Conservation (phyloP, 2,797 vertebrate species). For the Lacerta viridis region DNA sequence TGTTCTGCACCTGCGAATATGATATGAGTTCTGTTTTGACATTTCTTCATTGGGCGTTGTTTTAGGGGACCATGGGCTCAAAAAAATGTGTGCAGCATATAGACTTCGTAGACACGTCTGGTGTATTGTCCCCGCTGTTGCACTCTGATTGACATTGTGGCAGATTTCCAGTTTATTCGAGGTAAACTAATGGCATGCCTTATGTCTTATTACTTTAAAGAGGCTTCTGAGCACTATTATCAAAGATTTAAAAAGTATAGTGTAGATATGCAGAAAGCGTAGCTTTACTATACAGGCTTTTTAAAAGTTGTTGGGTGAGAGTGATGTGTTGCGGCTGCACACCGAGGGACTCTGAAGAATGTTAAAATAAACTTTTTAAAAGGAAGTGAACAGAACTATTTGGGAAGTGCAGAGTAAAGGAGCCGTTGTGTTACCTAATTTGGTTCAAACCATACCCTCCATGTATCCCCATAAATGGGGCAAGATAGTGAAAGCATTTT, state of each 20-base stretch:
- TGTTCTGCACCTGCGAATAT: too few species aligned
- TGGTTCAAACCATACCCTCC: background rate
- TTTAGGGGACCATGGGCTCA: background rate
- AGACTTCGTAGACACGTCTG: background rate
- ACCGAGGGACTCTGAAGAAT: background rate
- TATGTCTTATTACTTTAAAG: background rate
- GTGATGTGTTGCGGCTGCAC: background rate
- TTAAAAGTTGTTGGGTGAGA: background rate
- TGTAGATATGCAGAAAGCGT: background rate
- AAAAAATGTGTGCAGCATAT: background rate
- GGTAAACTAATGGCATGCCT: background rate
- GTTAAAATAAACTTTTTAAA: background rate
- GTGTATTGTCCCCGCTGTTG: background rate
- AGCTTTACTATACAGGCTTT: background rate
- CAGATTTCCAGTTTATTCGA: too few species aligned
- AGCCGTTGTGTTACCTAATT: background rate
- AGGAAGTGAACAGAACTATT: background rate
- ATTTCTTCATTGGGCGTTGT: too few species aligned
- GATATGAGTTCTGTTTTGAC: too few species aligned
- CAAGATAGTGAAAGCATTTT: background rate
- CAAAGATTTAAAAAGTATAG: too few species aligned
- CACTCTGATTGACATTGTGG: background rate
- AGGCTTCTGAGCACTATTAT: too few species aligned
- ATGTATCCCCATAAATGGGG: background rate
- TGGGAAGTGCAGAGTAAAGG: too few species aligned